A percentile compares a stretch with the other conserved stretches of the same genome.
Conservation (phyloP, 2,888 invertebrate genomes). For the Pteria penguin region DNA sequence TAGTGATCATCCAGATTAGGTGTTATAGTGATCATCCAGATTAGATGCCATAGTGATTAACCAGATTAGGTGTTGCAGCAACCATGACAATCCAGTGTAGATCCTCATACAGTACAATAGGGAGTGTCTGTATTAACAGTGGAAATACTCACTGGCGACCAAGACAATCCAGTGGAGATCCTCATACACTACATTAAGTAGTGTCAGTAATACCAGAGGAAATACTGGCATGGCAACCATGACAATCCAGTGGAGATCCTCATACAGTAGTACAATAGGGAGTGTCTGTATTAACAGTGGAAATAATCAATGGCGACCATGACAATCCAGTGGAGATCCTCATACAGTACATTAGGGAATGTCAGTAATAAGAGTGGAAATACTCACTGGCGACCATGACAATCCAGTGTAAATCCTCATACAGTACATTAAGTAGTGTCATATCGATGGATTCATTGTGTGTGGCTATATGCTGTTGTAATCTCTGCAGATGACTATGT, state of each 20-base stretch:
- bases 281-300: slow-evolving; percentile 74
- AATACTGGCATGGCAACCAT: slow-evolving; percentile 83
- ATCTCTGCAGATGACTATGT: slow-evolving; percentile 80
- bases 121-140: slow-evolving; percentile 76
- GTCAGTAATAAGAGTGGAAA: slow-evolving; percentile 63
- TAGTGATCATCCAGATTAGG: too few species aligned
- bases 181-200: slow-evolving; percentile 87
- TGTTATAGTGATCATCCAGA: too few species aligned
- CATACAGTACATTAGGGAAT: slow-evolving; percentile 86
- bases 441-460: slow-evolving; percentile 65
- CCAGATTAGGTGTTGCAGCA: too few species aligned
- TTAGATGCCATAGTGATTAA: too few species aligned
- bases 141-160: slow-evolving; percentile 81
- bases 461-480: slow-evolving; percentile 73
- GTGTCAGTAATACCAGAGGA: slow-evolving; percentile 70
- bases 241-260: slow-evolving; percentile 94
- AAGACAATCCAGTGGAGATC: slow-evolving; percentile 94
- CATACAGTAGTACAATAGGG: slow-evolving; percentile 84
- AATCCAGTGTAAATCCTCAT: slow-evolving; percentile 95
- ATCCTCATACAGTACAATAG: slow-evolving; percentile 90
- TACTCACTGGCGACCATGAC: slow-evolving; percentile 84
- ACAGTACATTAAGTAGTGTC: slow-evolving; percentile 84
- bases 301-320: slow-evolving; percentile 83
- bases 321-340: slow-evolving; percentile 94
- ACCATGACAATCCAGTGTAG: slow-evolving; percentile 93